Base-by-base conservation (phyloP, 2,113 vertebrate species). In the Cavia aperea region DNA sequence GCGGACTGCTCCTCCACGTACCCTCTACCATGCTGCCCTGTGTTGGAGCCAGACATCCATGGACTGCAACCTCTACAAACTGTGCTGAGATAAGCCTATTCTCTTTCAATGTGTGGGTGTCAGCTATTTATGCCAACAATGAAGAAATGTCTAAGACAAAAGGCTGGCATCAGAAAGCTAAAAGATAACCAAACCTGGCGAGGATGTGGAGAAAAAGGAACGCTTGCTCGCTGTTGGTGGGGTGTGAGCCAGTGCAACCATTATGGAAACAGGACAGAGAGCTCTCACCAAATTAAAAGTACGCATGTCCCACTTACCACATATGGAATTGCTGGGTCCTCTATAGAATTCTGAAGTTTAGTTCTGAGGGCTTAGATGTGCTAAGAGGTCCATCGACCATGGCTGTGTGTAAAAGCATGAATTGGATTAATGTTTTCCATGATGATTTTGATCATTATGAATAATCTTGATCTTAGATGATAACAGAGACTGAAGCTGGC, bases 221-320 rank as follows among this genome's bases (percentile, higher is more conserved):
- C 10, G 0, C 51, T n/a, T 29, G 29, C 4, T n/a, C 21, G 15
- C 13, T 68, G 11, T 15, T n/a, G 3, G 13, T n/a, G 24, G 5
- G 21, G 49, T 39, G 24, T 8, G 33, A 26, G 4, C 43, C 66
- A 39, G 19, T 7, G 3, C 10, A 23, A 3, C 39, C 12, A 21
- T 75, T 58, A 21, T 29, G 19, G 23, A 83, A 88, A 39, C 29
- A 77, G 7, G 5, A 33, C 31, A 10, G 51, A 39, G 1, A 39
- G 81, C 31, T 75, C 31, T 82, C 77, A 49, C 18, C 66, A 79
- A 82, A 54, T 26, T 56, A 36, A 88, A 87, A 82, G 58, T n/a
- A 26, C 58, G 16, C 23, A 4, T 51, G 16, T 15, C n/a, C 63
- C 23, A 18, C 18, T 51, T 60, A 36, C 14, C 5, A 62, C 6